These are phyloP conservation scores for Dinocampus coccinellae DNA, from an alignment of 2,888 invertebrate genomes.

Conservation along the genomic window DNA sequence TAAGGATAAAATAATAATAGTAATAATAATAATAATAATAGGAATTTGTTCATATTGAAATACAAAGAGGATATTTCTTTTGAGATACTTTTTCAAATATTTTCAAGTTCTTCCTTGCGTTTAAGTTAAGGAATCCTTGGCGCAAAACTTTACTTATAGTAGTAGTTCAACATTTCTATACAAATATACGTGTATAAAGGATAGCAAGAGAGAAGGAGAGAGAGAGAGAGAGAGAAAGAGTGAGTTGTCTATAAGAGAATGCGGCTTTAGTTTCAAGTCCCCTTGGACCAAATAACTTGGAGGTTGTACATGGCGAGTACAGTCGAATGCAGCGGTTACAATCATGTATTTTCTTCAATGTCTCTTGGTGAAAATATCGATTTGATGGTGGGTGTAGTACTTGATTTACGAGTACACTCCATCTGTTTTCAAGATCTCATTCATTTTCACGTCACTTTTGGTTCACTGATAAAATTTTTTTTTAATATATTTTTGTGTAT, in stretches of 20 bases:
- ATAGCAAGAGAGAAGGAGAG: no score
- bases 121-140: not conserved
- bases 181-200: no score
- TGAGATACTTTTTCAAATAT: not conserved
- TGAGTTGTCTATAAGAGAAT: not conserved
- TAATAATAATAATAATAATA: not conserved
- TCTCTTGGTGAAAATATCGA: conserved; percentile 1
- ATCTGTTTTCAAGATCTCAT: conserved; percentile 5
- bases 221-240: no score
- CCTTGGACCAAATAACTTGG: not conserved
- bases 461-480: not conserved
- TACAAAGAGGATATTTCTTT: not conserved
- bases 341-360: not conserved
- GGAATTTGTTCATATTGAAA: not conserved
- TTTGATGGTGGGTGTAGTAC: not conserved
- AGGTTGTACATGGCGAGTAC: not conserved
- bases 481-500: not conserved
- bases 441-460: not conserved
- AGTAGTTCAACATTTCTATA: not conserved
- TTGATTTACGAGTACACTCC: conserved; percentile 1
- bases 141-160: not conserved
- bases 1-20: no score
- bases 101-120: not conserved
- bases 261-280: not conserved
- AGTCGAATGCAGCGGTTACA: not conserved